Evolutionary conservation across 1,140 invertebrate genomes (phyloP), one percentile per base, ranked within the genome.

Genomic region (Sarcophaga peregrina): DNA sequence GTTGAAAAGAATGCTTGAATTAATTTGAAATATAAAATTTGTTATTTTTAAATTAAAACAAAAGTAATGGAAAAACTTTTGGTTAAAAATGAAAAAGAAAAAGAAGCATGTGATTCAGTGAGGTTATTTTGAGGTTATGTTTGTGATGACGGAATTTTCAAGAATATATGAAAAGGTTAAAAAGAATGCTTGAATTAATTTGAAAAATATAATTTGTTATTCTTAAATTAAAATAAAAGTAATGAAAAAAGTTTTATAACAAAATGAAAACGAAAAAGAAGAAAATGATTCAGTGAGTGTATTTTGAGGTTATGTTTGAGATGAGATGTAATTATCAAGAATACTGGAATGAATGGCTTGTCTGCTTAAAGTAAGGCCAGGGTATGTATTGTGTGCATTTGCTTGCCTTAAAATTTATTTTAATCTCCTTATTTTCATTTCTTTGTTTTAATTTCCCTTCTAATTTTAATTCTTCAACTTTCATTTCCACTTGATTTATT

Each of bases 401-500:
- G 25, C 4, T 37, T 37, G 4, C 25, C 25, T 37, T 37, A 37
- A 37, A 37, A 58, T 15, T 58, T 7, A 68, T 68, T 68, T 68
- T 68, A 17, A 46, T 48, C 80, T 50, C 25, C 25, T 81, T 4
- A 17, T 45, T 46, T 25, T 10, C 37, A 45, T 47, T 58, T 45
- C 68, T 81, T 72, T 48, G 3, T 62, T 72, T 68, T 68, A 80
- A 54, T 81, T 54, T 81, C 80, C 80, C 80, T 52, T 62, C 25
- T 81, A 81, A 72, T 81, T 25, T 72, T 81, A 81, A 68, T 81
- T 72, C 62, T 13, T 81, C 45, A 72, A 78, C 75, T 78, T 78
- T 78, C 75, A 78, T 78, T 78, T 78, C 47, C 75, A 78, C 75
- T 78, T 78, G 75, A 78, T 78, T 78, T 78, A 78, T 78, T 78